phyloP scores from a whole-genome alignment of 2,888 invertebrate species.

The Agelastica alni region DNA sequence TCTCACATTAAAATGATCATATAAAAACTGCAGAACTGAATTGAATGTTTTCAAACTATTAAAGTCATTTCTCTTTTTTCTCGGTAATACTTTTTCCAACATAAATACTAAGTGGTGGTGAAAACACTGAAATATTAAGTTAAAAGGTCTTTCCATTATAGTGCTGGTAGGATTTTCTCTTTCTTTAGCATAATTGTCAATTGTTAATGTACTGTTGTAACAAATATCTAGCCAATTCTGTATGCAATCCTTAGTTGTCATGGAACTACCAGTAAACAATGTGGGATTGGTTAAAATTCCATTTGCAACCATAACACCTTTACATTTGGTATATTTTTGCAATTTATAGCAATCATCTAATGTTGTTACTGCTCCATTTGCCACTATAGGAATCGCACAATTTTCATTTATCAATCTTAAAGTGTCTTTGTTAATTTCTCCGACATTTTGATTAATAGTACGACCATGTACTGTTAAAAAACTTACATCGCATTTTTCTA shows the following conservation, averaged over 20 bases:
- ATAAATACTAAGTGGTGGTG: slow-evolving; percentile 97
- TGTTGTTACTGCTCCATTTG: slow-evolving; percentile 87
- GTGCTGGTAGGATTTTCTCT: slow-evolving; percentile 20
- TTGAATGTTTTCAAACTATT: slow-evolving; percentile 74
- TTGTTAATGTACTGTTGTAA: slow-evolving; percentile 57
- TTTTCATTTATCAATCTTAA: slow-evolving; percentile 73
- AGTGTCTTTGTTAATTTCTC: slow-evolving; percentile 70
- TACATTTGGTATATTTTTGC: slow-evolving; percentile 68
- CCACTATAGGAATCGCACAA: slow-evolving; percentile 82
- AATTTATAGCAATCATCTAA: slow-evolving; percentile 73
- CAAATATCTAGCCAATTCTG: slow-evolving; percentile 80
- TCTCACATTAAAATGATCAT: slow-evolving; percentile 61
- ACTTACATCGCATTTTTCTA: slow-evolving; percentile 85
- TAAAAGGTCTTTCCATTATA: slow-evolving; percentile 61
- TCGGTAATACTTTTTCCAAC: slow-evolving; percentile 81
- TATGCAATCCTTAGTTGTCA: slow-evolving; percentile 77
- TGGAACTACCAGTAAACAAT: slow-evolving; percentile 73
- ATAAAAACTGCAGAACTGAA: slow-evolving; percentile 72
- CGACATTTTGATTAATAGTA: slow-evolving; percentile 79
- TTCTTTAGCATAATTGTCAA: slow-evolving; percentile 33
- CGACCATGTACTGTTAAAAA: slow-evolving; percentile 92
- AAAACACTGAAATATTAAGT: slow-evolving; percentile 78
- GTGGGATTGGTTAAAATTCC: slow-evolving; percentile 91
- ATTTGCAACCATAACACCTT: slow-evolving; percentile 92
- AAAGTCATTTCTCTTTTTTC: slow-evolving; percentile 74